phyloP scores from a whole-genome alignment of 2,797 vertebrate species.

The Galagoides demidoff region DNA sequence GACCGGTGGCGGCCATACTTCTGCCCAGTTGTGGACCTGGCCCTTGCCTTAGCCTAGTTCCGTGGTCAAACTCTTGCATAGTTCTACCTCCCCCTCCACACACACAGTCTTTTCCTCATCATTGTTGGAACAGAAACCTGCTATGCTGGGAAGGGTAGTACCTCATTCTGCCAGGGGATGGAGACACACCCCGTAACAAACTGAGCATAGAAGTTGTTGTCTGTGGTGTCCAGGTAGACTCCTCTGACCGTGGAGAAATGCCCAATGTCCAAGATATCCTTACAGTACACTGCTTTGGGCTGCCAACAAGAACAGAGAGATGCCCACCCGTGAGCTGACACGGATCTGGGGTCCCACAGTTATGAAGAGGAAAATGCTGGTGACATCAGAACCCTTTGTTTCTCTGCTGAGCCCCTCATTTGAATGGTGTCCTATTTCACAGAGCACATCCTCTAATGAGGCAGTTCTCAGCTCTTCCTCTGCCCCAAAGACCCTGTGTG shows the following conservation, averaged over 20 bases:
- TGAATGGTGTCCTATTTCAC: neutral
- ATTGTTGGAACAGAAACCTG: neutral
- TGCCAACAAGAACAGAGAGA: slow-evolving; percentile 76
- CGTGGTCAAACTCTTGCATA: neutral
- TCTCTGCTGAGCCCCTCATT: neutral
- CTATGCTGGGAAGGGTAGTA: slow-evolving; percentile 82
- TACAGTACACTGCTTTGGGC: slow-evolving; percentile 95
- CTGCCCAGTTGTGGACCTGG: neutral
- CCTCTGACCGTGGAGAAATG: slow-evolving; percentile 96
- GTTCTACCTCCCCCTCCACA: neutral
- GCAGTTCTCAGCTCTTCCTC: neutral
- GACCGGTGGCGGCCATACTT: neutral
- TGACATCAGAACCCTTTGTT: too few relatives aligned
- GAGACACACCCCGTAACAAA: slow-evolving; percentile 95
- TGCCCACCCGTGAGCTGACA: neutral
- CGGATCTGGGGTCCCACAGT: neutral
- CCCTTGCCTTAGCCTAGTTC: neutral
- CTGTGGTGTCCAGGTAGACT: slow-evolving; percentile 93
- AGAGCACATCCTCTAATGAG: neutral
- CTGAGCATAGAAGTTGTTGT: slow-evolving; percentile 93
- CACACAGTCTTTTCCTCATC: fast-evolving
- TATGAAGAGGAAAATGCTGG: neutral
- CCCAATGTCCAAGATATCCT: slow-evolving; percentile 94
- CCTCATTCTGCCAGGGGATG: slow-evolving; percentile 98
- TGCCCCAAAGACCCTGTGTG: neutral